Base-by-base conservation (phyloP, 23 tunicate species). In the Trididemnum nubilum region DNA sequence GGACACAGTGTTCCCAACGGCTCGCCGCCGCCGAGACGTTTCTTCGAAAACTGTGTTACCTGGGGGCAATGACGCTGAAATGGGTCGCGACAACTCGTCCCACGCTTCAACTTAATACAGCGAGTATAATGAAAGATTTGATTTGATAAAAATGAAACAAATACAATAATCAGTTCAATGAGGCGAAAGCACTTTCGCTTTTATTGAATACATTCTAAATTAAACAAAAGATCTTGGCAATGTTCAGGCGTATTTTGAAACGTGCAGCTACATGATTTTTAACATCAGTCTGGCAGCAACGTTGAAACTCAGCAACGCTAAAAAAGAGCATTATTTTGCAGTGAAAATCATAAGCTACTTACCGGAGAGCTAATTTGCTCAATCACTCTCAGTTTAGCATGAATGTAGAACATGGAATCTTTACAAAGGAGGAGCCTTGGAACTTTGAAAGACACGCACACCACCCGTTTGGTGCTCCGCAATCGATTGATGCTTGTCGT, bases 371-470 rank as follows among this genome's bases (percentile, higher is more conserved):
- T n/a, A n/a, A n/a, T n/a, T n/a, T n/a, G n/a, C n/a, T 33, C 21
- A 5, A 38, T 58, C 12, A 73, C 21, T 38, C 30, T 38, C 28
- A 73, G 25, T 18, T 40, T 23, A 7, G 78, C 78, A 26, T 73
- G 78, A 37, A 73, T 38, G 58, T 73, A 73, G 21, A 73, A 73
- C 29, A 9, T n/a, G 2, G 78, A 73, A n/a, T 26, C 24, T 22
- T 22, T 38, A 58, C 78, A 73, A 2, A 15, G 5, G 28, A 37
- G 57, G 9, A 73, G 78, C 24, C 78, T n/a, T 19, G 78, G 78
- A 19, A 73, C 58, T 27, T 73, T 73, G 58, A 73, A 73, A 3
- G 78, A 73, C 3, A 73, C 78, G 33, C 78, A 73, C 5, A 39
- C 26, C 37, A 69, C 74, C 5, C 39, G 29, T n/a, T 61, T 26